Conservation (phyloP, 2,888 invertebrate species). For the Nomada ferruginata region DNA sequence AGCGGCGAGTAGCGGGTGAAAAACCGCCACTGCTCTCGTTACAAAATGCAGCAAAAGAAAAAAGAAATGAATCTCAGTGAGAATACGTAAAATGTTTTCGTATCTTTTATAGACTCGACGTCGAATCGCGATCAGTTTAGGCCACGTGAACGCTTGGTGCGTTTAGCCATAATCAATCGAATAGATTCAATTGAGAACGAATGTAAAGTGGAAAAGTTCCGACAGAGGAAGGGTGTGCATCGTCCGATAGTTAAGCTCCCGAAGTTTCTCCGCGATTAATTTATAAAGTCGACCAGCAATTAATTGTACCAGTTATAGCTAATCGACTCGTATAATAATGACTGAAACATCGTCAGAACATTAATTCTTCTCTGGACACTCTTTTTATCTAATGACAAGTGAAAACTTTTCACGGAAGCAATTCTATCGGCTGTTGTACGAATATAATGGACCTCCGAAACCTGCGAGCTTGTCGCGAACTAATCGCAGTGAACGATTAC, state of each 20-base stretch:
- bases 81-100: slow-evolving; percentile 1
- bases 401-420: slow-evolving; percentile 9
- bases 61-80: slow-evolving; percentile 16
- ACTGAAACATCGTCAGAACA: not conserved
- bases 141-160: slow-evolving; percentile 21
- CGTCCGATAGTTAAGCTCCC: slow-evolving; percentile 8
- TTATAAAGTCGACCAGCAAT: not conserved
- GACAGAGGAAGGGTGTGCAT: slow-evolving; percentile 17
- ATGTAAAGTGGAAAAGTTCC: not conserved
- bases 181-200: not conserved
- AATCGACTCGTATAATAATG: not conserved
- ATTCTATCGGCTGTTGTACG: slow-evolving; percentile 18
- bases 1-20: not conserved
- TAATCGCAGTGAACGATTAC: slow-evolving; percentile 58
- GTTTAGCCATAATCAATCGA: slow-evolving; percentile 8
- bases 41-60: not conserved
- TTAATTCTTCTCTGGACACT: not conserved
- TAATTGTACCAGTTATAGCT: not conserved
- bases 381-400: not conserved
- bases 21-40: not conserved
- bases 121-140: not conserved
- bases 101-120: slow-evolving; percentile 10
- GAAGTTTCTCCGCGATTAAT: not conserved
- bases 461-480: slow-evolving; percentile 59
- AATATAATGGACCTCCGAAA: slow-evolving; percentile 30